A percentile compares a stretch with the other conserved stretches of the same genome.
These are phyloP conservation scores for Pheosia tremula DNA, from an alignment of 2,888 invertebrate genomes.

Conservation along the genomic window DNA sequence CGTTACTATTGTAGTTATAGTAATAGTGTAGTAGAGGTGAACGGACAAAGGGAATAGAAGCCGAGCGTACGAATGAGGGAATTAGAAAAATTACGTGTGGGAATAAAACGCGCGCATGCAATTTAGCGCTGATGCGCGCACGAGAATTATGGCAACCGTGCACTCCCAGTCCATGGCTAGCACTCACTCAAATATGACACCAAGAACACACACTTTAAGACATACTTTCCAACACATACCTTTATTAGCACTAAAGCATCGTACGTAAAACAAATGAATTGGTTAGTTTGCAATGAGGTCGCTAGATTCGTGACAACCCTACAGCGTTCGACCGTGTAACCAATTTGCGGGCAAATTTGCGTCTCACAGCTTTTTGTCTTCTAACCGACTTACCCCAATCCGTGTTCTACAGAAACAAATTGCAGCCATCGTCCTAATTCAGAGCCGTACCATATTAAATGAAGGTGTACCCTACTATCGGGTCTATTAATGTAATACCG, in stretches of 20 bases:
- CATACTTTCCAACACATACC: too few relatives aligned
- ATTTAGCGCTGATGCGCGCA: conserved; percentile 62
- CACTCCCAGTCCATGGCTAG: conserved; percentile 63
- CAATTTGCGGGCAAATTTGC: conserved; percentile 65
- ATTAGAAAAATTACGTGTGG: conserved; percentile 79
- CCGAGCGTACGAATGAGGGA: conserved; percentile 53
- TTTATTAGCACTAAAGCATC: too few relatives aligned
- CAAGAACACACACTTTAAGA: too few relatives aligned
- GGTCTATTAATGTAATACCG: conserved; percentile 79
- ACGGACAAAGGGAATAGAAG: conserved; percentile 57
- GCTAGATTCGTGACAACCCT: conserved; percentile 33
- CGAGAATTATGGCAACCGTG: conserved; percentile 76
- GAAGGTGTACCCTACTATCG: conserved; percentile 74
- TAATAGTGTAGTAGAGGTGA: conserved; percentile 37
- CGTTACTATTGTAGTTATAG: conserved; percentile 13
- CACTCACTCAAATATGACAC: conserved; percentile 3
- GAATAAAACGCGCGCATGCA: conserved; percentile 60
- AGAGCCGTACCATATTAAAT: conserved; percentile 79
- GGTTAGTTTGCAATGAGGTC: background rate
- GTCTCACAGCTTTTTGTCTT: conserved; percentile 50
- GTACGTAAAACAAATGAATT: background rate
- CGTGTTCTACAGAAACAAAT: conserved; percentile 56
- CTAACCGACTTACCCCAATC: conserved; percentile 33
- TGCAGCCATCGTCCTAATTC: conserved; percentile 75
- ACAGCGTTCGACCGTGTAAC: conserved; percentile 34